Base-by-base conservation (phyloP, 2,888 invertebrate genomes). In the Mantis religiosa region DNA sequence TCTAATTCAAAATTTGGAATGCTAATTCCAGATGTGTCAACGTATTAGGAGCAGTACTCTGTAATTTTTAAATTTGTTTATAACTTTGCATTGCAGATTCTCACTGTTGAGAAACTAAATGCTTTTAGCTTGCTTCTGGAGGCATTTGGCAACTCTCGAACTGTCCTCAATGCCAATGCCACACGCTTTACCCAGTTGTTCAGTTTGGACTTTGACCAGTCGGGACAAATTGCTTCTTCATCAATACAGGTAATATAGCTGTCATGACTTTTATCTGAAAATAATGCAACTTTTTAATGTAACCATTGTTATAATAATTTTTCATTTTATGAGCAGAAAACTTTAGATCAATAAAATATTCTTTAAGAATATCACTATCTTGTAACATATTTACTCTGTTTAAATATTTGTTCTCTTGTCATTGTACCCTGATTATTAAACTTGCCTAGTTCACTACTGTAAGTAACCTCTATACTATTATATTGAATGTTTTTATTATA, bases 171-270 rank as follows among this genome's bases (percentile, higher is more conserved):
- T 93, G 94, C 96, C 12, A 97, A 98, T 93, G 98, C 98, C 20
- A 98, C 98, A 0, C 95, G 98, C 88, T 98, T 97, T 93, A 97
- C 98, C 2, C 98, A 98, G 91, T 95, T 99, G n/a, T 96, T 98
- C 91, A 98, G 98, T 89, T 93, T 99, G 91, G 99, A 99, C 93
- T 98, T 98, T 93, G 99, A 99, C 94, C 98, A 98, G 92, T 97
- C 97, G 85, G 98, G 98, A 41, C 96, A 97, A 91, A 96, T 99
- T 88, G 97, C 97, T 3, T 98, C 98, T 0, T 98, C 98, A 0
- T 98, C 98, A 1, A 94, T 98, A 54, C 98, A 99, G 94, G 97
- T 95, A 92, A 92, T 89, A 90, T 28, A 88, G 25, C 34, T 41
- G 81, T 15, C 2, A 0, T 20, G 20, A 9, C 20, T 20, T 71